phyloP scores from a whole-genome alignment of 2,113 vertebrate genomes.

The Phalacrocorax brasilianus region DNA sequence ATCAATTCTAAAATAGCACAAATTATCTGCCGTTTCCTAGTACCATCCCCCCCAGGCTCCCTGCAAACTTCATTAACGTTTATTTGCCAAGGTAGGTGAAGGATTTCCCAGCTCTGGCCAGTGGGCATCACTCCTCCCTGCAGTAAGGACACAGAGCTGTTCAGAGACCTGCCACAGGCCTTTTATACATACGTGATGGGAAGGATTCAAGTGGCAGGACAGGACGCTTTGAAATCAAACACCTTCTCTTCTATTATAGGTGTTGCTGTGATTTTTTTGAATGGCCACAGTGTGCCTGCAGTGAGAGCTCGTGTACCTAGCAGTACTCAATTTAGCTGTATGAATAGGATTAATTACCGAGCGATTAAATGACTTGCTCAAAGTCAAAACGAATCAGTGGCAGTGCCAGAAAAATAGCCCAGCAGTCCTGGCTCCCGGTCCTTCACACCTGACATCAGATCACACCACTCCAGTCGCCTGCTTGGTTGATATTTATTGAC shows the following conservation, averaged over 20 bases:
- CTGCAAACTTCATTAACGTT: neutral
- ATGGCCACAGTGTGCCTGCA: slow-evolving; percentile 35
- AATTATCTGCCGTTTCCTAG: neutral
- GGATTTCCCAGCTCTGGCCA: neutral
- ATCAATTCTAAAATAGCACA: neutral
- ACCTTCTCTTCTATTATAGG: slow-evolving; percentile 27
- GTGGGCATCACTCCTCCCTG: neutral
- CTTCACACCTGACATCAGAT: slow-evolving; percentile 17
- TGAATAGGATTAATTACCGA: slow-evolving; percentile 63
- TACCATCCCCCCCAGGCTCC: neutral
- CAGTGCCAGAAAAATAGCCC: neutral
- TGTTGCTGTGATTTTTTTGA: slow-evolving; percentile 53
- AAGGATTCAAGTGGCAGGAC: slow-evolving; percentile 45
- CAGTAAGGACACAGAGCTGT: neutral
- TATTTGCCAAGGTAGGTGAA: neutral
- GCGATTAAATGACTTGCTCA: slow-evolving; percentile 56
- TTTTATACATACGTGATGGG: neutral
- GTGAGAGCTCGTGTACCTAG: slow-evolving; percentile 5
- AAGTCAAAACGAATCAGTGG: slow-evolving; percentile 54
- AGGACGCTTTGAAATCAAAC: slow-evolving; percentile 45
- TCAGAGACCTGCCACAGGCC: neutral
- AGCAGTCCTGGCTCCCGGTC: neutral
- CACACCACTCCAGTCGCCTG: neutral
- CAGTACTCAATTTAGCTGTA: slow-evolving; percentile 43
- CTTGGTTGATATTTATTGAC: neutral